A percentile compares a stretch with the other conserved stretches of the same genome.
These are phyloP conservation scores for Ameiurus melas DNA, from an alignment of 2,113 vertebrate genomes.

Conservation along the genomic window DNA sequence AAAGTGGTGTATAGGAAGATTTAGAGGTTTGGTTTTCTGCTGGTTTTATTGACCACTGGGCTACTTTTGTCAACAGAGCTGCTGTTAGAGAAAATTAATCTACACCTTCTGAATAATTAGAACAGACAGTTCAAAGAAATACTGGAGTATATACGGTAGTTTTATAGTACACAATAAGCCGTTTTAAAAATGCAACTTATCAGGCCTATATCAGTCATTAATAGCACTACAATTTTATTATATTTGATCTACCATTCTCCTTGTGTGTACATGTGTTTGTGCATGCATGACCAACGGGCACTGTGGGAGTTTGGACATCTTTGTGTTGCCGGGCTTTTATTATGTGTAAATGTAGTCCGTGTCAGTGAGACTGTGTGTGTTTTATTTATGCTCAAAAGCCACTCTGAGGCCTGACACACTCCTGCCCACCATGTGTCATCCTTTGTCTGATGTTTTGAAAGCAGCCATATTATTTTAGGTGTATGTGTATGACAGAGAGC, in stretches of 20 bases:
- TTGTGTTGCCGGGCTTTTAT: constrained; percentile 38
- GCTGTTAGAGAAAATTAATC: background rate
- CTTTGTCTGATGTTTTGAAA: constrained; percentile 33
- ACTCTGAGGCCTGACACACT: constrained; percentile 14
- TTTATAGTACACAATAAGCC: background rate
- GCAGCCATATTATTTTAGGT: constrained; percentile 28
- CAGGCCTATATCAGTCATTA: background rate
- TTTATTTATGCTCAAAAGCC: constrained; percentile 26
- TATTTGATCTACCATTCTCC: background rate
- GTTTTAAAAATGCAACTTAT: background rate
- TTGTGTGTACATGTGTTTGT: background rate
- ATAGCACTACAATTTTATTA: background rate
- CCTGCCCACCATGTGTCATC: constrained; percentile 31
- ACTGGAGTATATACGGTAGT: background rate
- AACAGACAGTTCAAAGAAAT: background rate
- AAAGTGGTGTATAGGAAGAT: background rate
- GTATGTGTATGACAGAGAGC: constrained; percentile 9
- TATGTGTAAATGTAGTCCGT: constrained; percentile 10
- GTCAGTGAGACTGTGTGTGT: constrained; percentile 32
- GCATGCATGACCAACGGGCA: constrained; percentile 59
- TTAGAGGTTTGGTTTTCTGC: background rate
- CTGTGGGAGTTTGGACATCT: constrained; percentile 30
- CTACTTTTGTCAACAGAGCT: background rate
- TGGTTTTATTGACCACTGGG: constrained; percentile 2
- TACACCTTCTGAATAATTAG: background rate